These are phyloP conservation scores for Xanthia icteritia DNA, from an alignment of 2,888 invertebrate genomes.

Conservation along the genomic window DNA sequence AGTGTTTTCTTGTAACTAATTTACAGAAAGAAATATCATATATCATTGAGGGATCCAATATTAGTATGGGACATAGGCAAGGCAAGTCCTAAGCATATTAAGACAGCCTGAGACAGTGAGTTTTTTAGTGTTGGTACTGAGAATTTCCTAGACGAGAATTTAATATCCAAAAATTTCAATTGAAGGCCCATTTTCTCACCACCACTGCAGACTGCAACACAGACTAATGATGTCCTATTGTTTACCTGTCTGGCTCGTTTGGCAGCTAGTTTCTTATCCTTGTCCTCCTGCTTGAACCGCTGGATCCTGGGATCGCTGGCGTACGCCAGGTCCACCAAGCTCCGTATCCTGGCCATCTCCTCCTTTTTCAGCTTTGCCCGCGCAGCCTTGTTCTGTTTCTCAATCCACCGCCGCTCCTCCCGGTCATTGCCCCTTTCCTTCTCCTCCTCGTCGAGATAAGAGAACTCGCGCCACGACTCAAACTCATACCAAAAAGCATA, in stretches of 20 bases:
- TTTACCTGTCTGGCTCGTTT: constrained; percentile 95
- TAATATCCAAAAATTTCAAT: background rate
- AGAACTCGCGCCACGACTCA: constrained; percentile 99
- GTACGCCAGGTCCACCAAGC: constrained; percentile 98
- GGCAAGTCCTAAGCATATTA: background rate
- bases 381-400: constrained; percentile 98
- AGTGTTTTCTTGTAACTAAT: too few species aligned
- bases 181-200: too few species aligned
- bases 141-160: background rate
- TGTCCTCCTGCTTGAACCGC: constrained; percentile 98
- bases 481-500: constrained; percentile 99
- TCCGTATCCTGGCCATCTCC: constrained; percentile 97
- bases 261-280: constrained; percentile 96
- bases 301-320: constrained; percentile 98
- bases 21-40: too few species aligned
- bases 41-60: background rate
- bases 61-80: background rate
- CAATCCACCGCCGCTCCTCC: constrained; percentile 99
- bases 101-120: background rate
- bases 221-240: background rate
- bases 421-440: constrained; percentile 99
- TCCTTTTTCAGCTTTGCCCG: constrained; percentile 98
- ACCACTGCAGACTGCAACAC: too few species aligned
- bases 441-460: constrained; percentile 99
- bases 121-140: background rate